phyloP scores from a whole-genome alignment of 30 jellyfish, hydroid and myxozoan genomes.

The Pelagia noctiluca region DNA sequence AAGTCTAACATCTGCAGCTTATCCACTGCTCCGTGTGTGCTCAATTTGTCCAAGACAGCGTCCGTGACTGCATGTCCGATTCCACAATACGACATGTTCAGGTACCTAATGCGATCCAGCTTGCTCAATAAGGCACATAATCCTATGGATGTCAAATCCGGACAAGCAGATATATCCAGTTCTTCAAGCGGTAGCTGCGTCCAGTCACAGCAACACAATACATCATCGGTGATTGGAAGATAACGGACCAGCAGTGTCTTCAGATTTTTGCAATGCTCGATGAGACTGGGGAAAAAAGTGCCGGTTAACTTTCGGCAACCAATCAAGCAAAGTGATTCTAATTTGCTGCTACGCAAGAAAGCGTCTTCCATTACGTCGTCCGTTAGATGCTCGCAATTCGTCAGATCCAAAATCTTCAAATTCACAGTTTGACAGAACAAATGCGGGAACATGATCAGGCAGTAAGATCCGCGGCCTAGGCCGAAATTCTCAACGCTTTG shows the following conservation, averaged over 20 bases:
- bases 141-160: constrained; percentile 86
- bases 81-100: constrained; percentile 97
- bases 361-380: constrained; percentile 73
- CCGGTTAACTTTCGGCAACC: constrained; percentile 94
- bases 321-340: constrained; percentile 84
- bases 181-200: constrained; percentile 78
- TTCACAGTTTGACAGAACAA: constrained; percentile 72
- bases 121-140: constrained; percentile 70
- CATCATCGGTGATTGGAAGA: constrained; percentile 75
- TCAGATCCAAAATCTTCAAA: constrained; percentile 72
- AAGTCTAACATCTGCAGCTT: constrained; percentile 86
- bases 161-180: constrained; percentile 98
- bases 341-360: constrained; percentile 63
- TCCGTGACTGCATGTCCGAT: constrained; percentile 96
- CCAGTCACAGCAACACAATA: constrained; percentile 80
- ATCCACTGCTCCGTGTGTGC: constrained; percentile 54
- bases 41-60: constrained; percentile 61
- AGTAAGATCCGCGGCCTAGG: constrained; percentile 73
- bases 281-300: constrained; percentile 69
- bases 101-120: constrained; percentile 73
- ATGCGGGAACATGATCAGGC: constrained; percentile 59
- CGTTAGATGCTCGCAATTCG: constrained; percentile 80
- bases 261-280: constrained; percentile 67
- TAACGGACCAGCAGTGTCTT: constrained; percentile 86
- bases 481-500: constrained; percentile 69